Conservation (phyloP, 2,113 vertebrate species). For the Stigmatopora argus region DNA sequence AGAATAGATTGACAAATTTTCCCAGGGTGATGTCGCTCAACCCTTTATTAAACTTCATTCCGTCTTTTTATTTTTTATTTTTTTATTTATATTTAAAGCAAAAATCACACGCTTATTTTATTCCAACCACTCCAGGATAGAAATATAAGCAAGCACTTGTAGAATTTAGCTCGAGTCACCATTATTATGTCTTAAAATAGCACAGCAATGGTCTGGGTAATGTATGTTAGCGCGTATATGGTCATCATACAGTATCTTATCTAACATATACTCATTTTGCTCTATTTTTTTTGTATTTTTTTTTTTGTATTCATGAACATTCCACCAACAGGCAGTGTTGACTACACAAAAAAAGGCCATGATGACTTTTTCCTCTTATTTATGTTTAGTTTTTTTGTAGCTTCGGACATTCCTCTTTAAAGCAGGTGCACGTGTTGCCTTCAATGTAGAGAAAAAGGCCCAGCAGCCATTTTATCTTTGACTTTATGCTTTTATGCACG, state of each 20-base stretch:
- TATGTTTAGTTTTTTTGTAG: conserved; percentile 57
- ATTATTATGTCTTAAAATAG: conserved; percentile 73
- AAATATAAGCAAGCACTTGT: conserved; percentile 82
- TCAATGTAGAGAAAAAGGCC: conserved; percentile 34
- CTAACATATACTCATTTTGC: conserved; percentile 76
- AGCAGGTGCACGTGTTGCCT: conserved; percentile 37
- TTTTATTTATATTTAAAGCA: conserved; percentile 75
- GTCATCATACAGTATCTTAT: conserved; percentile 79
- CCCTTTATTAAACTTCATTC: conserved; percentile 26
- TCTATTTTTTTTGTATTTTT: conserved; percentile 56
- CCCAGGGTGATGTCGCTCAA: neutral
- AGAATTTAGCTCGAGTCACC: conserved; percentile 75
- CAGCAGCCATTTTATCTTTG: conserved; percentile 22
- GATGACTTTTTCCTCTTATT: conserved; percentile 61
- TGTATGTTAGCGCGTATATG: conserved; percentile 83
- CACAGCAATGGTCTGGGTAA: conserved; percentile 83
- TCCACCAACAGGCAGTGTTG: conserved; percentile 48
- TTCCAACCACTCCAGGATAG: conserved; percentile 71
- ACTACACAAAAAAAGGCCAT: conserved; percentile 54
- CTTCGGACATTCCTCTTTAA: conserved; percentile 53
- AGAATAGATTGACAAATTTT: neutral
- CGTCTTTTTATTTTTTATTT: conserved; percentile 64
- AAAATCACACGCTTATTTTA: conserved; percentile 71
- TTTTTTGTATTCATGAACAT: conserved; percentile 57
- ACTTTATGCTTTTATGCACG: conserved; percentile 33